These are phyloP conservation scores for Oophaga pumilio DNA, from an alignment of 2,113 vertebrate species.

Conservation along the genomic window DNA sequence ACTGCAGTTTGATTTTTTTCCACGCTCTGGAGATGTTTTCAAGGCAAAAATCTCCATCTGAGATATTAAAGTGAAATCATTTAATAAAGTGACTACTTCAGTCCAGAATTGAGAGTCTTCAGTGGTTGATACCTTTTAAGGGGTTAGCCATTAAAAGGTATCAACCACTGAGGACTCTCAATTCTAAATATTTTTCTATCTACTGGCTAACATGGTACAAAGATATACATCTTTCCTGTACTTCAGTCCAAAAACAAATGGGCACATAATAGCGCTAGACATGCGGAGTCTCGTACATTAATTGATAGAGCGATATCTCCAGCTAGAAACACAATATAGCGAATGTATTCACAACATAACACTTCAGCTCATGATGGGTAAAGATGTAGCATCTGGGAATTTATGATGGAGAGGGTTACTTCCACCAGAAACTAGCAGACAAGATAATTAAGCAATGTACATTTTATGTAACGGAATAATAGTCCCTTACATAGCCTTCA, in stretches of 20 bases:
- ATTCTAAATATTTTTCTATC: too few species aligned
- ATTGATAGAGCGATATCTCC: background rate
- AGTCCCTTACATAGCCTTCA: conserved; percentile 23
- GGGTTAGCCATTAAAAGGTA: too few species aligned
- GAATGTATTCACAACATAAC: background rate
- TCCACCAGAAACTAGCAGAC: conserved; percentile 25
- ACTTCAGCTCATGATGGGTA: background rate
- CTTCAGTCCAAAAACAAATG: background rate
- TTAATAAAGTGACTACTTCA: conserved; percentile 17
- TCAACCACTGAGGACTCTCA: too few species aligned
- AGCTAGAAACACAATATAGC: background rate
- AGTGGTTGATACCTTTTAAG: too few species aligned
- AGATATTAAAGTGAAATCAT: background rate
- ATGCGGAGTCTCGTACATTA: background rate
- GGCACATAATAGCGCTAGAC: background rate
- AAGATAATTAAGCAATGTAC: conserved; percentile 23
- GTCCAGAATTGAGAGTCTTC: too few species aligned
- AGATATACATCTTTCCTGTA: too few species aligned
- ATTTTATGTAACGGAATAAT: conserved; percentile 24
- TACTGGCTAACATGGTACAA: too few species aligned
- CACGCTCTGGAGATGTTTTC: background rate
- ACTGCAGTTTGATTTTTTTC: background rate
- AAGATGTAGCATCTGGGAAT: conserved; percentile 38
- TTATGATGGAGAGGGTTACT: background rate
- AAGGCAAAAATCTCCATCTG: background rate